Evolutionary conservation across 2,888 invertebrate genomes (phyloP).

Genomic region (Drosophila sordidula): DNA sequence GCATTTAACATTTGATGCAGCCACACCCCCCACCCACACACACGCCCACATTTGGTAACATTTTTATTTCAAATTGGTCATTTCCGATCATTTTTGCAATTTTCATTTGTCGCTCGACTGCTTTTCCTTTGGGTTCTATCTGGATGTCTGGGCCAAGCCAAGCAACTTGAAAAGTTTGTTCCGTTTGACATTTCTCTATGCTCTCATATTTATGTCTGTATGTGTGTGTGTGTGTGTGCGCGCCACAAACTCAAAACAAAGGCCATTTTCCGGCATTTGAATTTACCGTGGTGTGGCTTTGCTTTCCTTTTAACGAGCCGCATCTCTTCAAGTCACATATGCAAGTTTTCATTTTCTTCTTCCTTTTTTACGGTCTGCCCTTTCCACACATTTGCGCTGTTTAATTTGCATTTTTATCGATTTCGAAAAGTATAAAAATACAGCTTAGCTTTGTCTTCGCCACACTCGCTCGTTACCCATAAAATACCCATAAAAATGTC

Average conservation of each 20-base stretch:
- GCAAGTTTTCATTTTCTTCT: slow-evolving; percentile 19
- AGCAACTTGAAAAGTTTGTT: slow-evolving; percentile 66
- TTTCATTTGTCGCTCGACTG: slow-evolving; percentile 73
- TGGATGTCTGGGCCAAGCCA: slow-evolving; percentile 25
- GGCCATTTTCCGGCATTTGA: slow-evolving; percentile 69
- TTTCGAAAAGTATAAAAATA: slow-evolving; percentile 63
- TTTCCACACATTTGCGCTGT: slow-evolving; percentile 55
- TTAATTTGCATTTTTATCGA: slow-evolving; percentile 82
- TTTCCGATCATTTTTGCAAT: slow-evolving; percentile 78
- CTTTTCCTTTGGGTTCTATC: slow-evolving; percentile 16
- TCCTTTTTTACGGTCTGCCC: slow-evolving; percentile 13
- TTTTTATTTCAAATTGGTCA: slow-evolving; percentile 82
- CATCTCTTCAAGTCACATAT: slow-evolving; percentile 30
- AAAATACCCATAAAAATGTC: slow-evolving; percentile 77
- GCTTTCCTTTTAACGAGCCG: slow-evolving; percentile 54
- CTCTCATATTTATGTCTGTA: slow-evolving; percentile 19
- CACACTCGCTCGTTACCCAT: slow-evolving; percentile 63
- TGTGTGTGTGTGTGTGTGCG: slow-evolving; percentile 1
- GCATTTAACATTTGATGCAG: slow-evolving; percentile 46
- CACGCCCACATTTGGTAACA: slow-evolving; percentile 43
- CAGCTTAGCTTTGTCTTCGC: slow-evolving; percentile 73
- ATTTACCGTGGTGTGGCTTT: slow-evolving; percentile 36
- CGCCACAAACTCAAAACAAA: slow-evolving; percentile 58
- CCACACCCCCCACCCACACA: slow-evolving; percentile 9
- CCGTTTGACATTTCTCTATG: slow-evolving; percentile 63